Conservation (phyloP, 2,797 vertebrate species). For the Rhincodon typus region DNA sequence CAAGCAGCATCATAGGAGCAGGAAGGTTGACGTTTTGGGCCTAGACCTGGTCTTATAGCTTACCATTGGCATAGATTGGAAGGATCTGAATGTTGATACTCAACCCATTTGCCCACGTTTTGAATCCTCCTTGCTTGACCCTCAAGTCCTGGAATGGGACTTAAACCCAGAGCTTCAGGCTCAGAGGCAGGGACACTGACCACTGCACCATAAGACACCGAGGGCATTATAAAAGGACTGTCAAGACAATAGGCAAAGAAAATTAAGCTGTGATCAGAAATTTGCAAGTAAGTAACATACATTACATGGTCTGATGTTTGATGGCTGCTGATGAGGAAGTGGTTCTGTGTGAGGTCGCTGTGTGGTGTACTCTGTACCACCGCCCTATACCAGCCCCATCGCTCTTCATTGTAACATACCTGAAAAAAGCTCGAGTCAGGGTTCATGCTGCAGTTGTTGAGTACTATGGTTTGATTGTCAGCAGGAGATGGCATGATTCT, state of each 20-base stretch:
- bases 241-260: not conserved
- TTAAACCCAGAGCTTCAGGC: too few species aligned
- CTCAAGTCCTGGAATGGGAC: too few species aligned
- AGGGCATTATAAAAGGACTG: not conserved
- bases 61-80: too few species aligned
- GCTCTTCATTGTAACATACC: not conserved
- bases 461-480: not conserved
- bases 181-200: too few species aligned
- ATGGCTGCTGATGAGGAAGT: not conserved
- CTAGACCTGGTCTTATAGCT: too few species aligned
- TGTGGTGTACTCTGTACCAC: not conserved
- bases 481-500: not conserved
- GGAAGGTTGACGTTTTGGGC: too few species aligned
- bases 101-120: too few species aligned
- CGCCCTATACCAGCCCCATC: not conserved
- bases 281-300: not conserved
- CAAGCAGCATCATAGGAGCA: too few species aligned
- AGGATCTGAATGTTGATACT: too few species aligned
- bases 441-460: not conserved
- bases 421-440: not conserved
- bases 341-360: not conserved
- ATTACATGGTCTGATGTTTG: not conserved
- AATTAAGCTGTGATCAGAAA: not conserved
- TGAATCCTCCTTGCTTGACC: too few species aligned
- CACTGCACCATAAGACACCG: too few species aligned